phyloP scores from a whole-genome alignment of 2,113 vertebrate genomes.

The Corythornis vintsioides region DNA sequence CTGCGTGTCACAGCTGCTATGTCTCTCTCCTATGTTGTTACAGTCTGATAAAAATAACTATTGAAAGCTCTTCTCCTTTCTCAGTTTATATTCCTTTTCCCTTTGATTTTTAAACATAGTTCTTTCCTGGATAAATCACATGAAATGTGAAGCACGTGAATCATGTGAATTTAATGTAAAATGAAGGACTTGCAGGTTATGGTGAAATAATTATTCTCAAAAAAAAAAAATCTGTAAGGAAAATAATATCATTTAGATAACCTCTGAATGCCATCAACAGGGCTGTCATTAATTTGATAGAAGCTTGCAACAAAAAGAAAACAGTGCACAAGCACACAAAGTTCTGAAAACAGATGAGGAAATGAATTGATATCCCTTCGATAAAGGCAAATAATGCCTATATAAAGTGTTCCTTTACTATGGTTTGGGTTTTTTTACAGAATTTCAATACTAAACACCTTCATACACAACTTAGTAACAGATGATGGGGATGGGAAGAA shows the following conservation, averaged over 20 bases:
- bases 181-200: not conserved
- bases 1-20: too few species aligned
- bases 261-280: not conserved
- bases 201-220: not conserved
- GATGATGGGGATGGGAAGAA: not conserved
- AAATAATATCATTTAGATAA: not conserved
- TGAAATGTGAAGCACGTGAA: not conserved
- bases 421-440: not conserved
- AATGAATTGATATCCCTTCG: not conserved
- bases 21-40: not conserved
- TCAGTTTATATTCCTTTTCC: not conserved
- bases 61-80: not conserved
- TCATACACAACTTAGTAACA: not conserved
- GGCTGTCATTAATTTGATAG: not conserved
- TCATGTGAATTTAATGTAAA: not conserved
- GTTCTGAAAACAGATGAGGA: not conserved
- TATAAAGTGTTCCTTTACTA: not conserved
- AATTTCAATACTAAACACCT: not conserved
- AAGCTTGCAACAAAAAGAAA: not conserved
- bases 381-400: not conserved
- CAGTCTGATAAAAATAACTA: not conserved
- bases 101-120: not conserved
- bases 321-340: not conserved
- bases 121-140: not conserved
- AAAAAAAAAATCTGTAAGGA: not conserved